phyloP scores from a whole-genome alignment of 2,113 vertebrate species.

The Lontra canadensis region DNA sequence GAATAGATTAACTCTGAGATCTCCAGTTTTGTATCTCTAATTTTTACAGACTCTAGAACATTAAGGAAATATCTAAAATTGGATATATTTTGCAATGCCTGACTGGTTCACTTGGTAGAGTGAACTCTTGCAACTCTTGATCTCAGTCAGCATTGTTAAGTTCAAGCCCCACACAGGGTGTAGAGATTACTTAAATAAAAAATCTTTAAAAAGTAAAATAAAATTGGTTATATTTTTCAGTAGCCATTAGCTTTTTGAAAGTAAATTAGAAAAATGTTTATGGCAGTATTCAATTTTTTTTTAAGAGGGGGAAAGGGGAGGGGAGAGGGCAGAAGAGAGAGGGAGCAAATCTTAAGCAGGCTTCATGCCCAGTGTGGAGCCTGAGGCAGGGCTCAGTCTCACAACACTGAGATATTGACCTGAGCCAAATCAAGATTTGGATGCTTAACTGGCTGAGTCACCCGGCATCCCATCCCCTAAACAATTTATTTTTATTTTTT shows the following conservation, averaged over 20 bases:
- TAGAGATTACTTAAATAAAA: neutral
- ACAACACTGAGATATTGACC: too few relatives aligned
- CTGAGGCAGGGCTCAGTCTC: too few relatives aligned
- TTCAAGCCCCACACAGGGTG: neutral
- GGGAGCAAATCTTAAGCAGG: too few relatives aligned
- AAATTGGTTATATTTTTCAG: neutral
- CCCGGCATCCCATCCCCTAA: neutral
- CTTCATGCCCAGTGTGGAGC: too few relatives aligned
- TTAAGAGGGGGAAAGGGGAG: too few relatives aligned
- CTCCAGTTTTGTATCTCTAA: neutral
- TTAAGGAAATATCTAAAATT: neutral
- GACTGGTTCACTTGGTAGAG: neutral
- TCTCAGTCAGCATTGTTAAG: neutral
- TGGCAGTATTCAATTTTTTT: neutral
- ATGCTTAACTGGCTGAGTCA: neutral
- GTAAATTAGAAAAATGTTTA: neutral
- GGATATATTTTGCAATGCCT: neutral
- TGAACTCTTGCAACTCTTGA: neutral
- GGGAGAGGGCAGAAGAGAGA: too few relatives aligned
- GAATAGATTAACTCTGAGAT: neutral
- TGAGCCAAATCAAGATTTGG: neutral
- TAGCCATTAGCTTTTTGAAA: neutral
- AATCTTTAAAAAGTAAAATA: neutral
- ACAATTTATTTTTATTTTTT: neutral
- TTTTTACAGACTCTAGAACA: neutral